Conservation (phyloP, 2,888 invertebrate genomes). For the Mythimna ferrago region DNA sequence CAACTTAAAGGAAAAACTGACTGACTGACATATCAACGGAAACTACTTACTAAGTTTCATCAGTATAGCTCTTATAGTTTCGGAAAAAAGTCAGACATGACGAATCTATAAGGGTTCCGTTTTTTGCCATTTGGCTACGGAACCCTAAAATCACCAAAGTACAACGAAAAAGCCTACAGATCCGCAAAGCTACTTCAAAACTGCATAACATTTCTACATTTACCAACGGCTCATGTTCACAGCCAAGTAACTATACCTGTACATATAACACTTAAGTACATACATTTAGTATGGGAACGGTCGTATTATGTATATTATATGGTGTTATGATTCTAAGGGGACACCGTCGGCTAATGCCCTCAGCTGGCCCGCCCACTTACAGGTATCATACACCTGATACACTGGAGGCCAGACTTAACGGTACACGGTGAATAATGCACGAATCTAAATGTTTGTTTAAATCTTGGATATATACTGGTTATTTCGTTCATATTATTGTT, state of each 20-base stretch:
- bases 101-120: too few relatives aligned
- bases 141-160: background rate
- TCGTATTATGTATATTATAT: slow-evolving; percentile 55
- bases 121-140: too few relatives aligned
- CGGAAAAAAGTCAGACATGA: too few relatives aligned
- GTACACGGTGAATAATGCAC: slow-evolving; percentile 2
- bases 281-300: slow-evolving; percentile 31
- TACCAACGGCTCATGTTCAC: slow-evolving; percentile 28
- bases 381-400: slow-evolving; percentile 65
- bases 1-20: too few relatives aligned
- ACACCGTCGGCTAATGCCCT: slow-evolving; percentile 71
- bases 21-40: too few relatives aligned
- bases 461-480: too few relatives aligned
- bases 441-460: background rate
- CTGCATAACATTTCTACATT: slow-evolving; percentile 10
- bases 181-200: background rate
- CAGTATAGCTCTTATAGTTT: too few relatives aligned
- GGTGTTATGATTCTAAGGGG: slow-evolving; percentile 59
- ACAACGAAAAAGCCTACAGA: too few relatives aligned
- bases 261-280: background rate
- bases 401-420: slow-evolving; percentile 53
- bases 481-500: too few relatives aligned
- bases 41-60: too few relatives aligned
- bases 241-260: slow-evolving; percentile 24
- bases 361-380: slow-evolving; percentile 65